Evolutionary conservation across 2,888 invertebrate species (phyloP).

Genomic region (Nesidiocoris tenuis): DNA sequence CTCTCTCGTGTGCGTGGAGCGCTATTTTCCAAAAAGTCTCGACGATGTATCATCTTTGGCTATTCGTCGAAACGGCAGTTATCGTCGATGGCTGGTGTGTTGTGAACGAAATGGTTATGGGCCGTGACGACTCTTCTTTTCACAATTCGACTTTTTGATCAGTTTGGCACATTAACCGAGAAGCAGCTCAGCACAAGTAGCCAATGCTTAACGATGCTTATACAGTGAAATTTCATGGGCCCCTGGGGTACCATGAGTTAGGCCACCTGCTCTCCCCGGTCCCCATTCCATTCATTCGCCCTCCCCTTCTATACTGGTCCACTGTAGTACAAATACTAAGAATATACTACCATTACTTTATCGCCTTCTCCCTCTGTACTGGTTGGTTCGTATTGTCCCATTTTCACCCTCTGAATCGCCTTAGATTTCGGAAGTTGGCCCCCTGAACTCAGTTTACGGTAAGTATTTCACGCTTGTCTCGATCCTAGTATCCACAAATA

Average conservation of each 20-base stretch:
- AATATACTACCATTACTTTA: too few relatives aligned
- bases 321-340: too few relatives aligned
- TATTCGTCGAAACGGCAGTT: too few relatives aligned
- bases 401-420: not conserved
- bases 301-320: too few relatives aligned
- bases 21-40: too few relatives aligned
- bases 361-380: not conserved
- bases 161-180: slow-evolving; percentile 36
- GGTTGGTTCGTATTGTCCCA: slow-evolving; percentile 7
- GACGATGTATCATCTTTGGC: too few relatives aligned
- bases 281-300: too few relatives aligned
- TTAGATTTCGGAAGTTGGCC: not conserved
- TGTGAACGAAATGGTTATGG: slow-evolving; percentile 25
- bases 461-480: not conserved
- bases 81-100: too few relatives aligned
- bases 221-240: slow-evolving; percentile 40
- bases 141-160: slow-evolving; percentile 28
- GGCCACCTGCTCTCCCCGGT: slow-evolving; percentile 27
- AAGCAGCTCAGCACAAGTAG: not conserved
- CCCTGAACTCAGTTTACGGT: not conserved
- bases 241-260: slow-evolving; percentile 28
- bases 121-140: slow-evolving; percentile 25
- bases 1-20: too few relatives aligned
- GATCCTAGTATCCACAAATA: not conserved
- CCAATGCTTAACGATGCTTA: slow-evolving; percentile 32